Evolutionary conservation across 2,888 invertebrate genomes (phyloP).

Genomic region (Eristalinus sepulchralis): DNA sequence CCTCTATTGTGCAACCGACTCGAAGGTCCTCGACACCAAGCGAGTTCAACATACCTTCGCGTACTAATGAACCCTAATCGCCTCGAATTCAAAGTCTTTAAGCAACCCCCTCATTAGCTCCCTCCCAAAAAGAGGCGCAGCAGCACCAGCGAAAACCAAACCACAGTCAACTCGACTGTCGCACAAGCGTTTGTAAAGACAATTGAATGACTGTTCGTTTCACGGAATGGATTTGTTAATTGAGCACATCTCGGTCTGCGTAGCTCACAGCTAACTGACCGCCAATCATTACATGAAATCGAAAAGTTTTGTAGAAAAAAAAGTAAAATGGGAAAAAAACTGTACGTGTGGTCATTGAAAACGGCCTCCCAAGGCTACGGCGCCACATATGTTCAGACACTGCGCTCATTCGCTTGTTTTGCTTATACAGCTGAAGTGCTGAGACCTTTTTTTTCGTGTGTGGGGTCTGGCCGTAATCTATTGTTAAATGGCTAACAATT

Average conservation of each 20-base stretch:
- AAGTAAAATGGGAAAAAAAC: background rate
- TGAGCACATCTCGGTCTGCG: conserved; percentile 17
- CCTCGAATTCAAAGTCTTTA: background rate
- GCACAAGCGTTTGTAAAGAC: conserved; percentile 1
- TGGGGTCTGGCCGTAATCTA: background rate
- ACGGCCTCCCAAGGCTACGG: conserved; percentile 31
- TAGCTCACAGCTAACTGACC: conserved; percentile 1
- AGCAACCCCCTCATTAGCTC: background rate
- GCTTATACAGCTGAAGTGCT: background rate
- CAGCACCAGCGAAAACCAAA: background rate
- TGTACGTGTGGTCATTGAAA: conserved; percentile 53
- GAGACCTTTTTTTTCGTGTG: background rate
- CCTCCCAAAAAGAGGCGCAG: background rate
- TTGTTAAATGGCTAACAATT: background rate
- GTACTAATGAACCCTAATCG: background rate
- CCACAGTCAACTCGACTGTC: background rate
- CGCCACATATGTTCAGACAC: background rate
- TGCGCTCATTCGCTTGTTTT: background rate
- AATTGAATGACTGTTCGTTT: conserved; percentile 18
- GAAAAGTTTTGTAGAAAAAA: conserved; percentile 9
- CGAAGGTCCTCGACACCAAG: background rate
- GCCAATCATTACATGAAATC: conserved; percentile 31
- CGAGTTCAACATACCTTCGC: background rate
- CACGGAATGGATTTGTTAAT: conserved; percentile 18
- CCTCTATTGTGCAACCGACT: background rate